Evolutionary conservation across 2,113 vertebrate genomes (phyloP), one percentile per base, ranked within the genome.

Genomic region (Sclerurus mexicanus): DNA sequence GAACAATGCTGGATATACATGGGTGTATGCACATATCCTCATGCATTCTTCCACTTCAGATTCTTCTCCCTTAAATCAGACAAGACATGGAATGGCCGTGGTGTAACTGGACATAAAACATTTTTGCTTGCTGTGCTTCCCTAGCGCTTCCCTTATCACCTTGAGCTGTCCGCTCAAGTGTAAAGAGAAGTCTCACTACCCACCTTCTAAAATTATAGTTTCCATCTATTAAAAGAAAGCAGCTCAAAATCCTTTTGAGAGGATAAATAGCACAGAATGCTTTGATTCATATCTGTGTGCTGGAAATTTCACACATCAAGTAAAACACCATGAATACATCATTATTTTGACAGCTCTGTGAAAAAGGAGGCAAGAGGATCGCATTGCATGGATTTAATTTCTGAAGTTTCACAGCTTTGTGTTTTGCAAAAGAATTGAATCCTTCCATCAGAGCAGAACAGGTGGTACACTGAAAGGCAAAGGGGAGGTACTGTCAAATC

Each of bases 271-370:
- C 75, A 84, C 59, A 90, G 90, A 96, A 92, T 75, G 47, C 85
- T 95, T 94, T 90, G 95, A 96, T 95, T 96, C 68, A 24, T 94
- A 94, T 96, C 90, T 93, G 31, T 66, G 44, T 64, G 72, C 87
- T 93, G 63, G 67, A 91, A 94, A 93, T 94, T 97, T 97, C 95
- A 93, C 95, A 90, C 93, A 86, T 94, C 82, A 93, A 94, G 55
- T 67, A 56, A 86, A 91, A 92, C 59, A 92, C 95, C 79, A 77
- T 83, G 90, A 92, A 96, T 93, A 88, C 92, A 83, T 94, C 95
- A 90, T 94, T 96, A 93, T 95, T 90, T 91, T 96, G 94, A 93
- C 95, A 96, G 87, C 63, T 87, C 69, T 94, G 85, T 88, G 91
- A 86, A 94, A 93, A 90, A 93, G 52, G 14, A 95, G 47, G 75